These are phyloP conservation scores for Acestrorhynchus altus DNA, from an alignment of 2,797 vertebrate genomes.

Conservation along the genomic window DNA sequence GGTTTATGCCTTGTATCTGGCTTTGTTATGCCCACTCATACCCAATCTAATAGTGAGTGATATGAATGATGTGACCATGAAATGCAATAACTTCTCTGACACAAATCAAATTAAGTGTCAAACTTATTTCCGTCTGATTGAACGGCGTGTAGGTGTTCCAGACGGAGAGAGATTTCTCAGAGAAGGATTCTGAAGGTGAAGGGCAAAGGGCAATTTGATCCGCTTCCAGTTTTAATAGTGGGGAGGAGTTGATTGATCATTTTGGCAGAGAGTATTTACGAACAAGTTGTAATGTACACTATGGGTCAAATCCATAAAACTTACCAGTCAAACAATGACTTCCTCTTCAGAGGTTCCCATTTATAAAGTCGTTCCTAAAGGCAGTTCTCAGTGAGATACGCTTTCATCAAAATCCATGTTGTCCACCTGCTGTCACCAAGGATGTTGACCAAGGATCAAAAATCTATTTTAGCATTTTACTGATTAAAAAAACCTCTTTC, in stretches of 20 bases:
- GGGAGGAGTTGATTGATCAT: slow-evolving; percentile 11
- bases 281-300: too few relatives aligned
- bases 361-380: too few relatives aligned
- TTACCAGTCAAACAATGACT: too few relatives aligned
- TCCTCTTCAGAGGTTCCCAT: too few relatives aligned
- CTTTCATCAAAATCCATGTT: too few relatives aligned
- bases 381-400: too few relatives aligned
- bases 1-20: not conserved
- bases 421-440: too few relatives aligned
- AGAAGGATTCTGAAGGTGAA: slow-evolving; percentile 36
- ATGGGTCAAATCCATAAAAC: too few relatives aligned
- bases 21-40: not conserved
- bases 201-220: slow-evolving; percentile 42
- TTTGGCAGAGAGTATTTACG: not conserved
- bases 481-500: too few relatives aligned
- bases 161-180: slow-evolving; percentile 9
- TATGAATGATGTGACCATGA: not conserved
- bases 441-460: too few relatives aligned
- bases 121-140: slow-evolving; percentile 23
- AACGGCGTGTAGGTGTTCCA: slow-evolving; percentile 10
- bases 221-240: slow-evolving; percentile 30
- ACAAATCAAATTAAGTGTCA: slow-evolving; percentile 23
- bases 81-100: not conserved
- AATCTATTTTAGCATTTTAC: too few relatives aligned
- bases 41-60: not conserved